Evolutionary conservation across 2,888 invertebrate genomes (phyloP), one percentile per base, ranked within the genome.

Genomic region (Aphodius granarius): DNA sequence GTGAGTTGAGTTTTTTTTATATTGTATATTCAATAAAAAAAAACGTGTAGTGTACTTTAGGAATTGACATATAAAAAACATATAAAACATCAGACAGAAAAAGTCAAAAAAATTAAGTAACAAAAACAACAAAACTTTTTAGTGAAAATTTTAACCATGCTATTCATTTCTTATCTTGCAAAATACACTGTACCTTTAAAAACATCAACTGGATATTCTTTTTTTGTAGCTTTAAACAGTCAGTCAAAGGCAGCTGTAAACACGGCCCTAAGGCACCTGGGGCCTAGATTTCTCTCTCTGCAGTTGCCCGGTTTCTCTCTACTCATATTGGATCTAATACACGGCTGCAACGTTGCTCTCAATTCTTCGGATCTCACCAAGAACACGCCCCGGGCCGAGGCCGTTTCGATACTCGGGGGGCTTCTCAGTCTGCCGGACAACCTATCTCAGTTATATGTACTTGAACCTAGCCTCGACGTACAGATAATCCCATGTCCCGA

Each of bases 251-350:
- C 94, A 77, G 91, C 94, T 71, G 92, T 95, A 68, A 95, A 95
- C 87, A 92, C 91, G 3, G 91, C 95, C 73, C 88, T 97, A 16
- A 93, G 93, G 81, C 91, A 94, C 83, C 89, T 96, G 82, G 96
- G 97, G 20, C 94, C 97, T 15, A 90, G 94, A 73, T 94, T 97
- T 86, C 91, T 97, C 79, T 96, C 97, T 65, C 88, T 96, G 43
- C 93, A 96, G 79, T 89, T 98, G 66, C 96, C 97, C 64, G 98
- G 98, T 0, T 94, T 95, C 82, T 94, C 97, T 0, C 89, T 98
- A 74, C 89, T 98, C 0, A 88, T 97, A 72, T 88, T 97, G 74
- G 97, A 98, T 89, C 94, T 97, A 82, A 94, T 98, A 62, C 94
- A 95, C 83, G 97, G 97, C 6, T 95, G 96, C 79, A 95, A 96